phyloP scores from a whole-genome alignment of 2,113 vertebrate genomes.

The Menidia beryllina region DNA sequence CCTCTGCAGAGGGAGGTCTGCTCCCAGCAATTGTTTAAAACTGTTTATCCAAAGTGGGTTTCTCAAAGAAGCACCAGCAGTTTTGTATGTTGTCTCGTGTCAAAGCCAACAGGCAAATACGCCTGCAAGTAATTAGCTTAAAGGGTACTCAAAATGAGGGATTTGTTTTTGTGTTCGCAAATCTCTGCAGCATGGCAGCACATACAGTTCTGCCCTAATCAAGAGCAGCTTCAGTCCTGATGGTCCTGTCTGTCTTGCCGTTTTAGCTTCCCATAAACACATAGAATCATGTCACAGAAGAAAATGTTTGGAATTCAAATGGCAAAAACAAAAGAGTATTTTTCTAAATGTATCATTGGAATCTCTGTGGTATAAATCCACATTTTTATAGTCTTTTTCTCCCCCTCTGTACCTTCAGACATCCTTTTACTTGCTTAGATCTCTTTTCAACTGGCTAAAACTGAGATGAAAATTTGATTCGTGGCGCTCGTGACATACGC shows the following conservation, averaged over 20 bases:
- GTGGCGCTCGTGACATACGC: not conserved
- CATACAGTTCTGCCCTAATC: not conserved
- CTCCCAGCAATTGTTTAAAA: slow-evolving; percentile 14
- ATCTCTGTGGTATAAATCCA: no score
- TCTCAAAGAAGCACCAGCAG: not conserved
- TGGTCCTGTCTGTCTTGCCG: not conserved
- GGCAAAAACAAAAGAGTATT: no score
- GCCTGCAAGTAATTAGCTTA: slow-evolving; percentile 4
- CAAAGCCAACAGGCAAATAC: not conserved
- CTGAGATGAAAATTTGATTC: slow-evolving; percentile 5
- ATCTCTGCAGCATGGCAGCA: not conserved
- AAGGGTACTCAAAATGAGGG: not conserved
- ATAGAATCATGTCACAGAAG: not conserved
- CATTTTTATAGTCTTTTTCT: not conserved
- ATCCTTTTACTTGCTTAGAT: slow-evolving; percentile 3
- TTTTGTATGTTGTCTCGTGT: slow-evolving; percentile 5
- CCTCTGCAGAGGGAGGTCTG: not conserved
- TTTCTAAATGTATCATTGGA: no score
- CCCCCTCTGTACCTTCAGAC: not conserved
- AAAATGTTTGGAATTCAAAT: no score
- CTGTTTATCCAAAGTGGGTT: slow-evolving; percentile 9
- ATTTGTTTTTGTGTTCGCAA: not conserved
- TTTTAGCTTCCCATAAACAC: not conserved
- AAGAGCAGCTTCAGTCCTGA: not conserved
- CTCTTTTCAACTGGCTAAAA: not conserved